phyloP scores from a whole-genome alignment of 2,113 vertebrate species.

The Pteropus alecto region DNA sequence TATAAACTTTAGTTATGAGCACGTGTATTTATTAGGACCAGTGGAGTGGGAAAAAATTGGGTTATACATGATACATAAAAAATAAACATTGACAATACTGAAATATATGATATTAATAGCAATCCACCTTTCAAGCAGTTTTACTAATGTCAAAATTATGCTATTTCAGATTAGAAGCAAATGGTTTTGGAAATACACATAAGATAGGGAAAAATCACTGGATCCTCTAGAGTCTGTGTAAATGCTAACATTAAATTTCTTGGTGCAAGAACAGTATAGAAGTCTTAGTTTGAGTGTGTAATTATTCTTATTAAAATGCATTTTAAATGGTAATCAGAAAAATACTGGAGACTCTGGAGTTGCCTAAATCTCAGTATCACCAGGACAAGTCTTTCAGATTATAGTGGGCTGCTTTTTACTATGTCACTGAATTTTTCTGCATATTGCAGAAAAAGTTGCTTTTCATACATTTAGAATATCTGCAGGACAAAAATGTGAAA shows the following conservation, averaged over 20 bases:
- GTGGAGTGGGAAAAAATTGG: not conserved
- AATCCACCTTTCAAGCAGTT: not conserved
- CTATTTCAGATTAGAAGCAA: slow-evolving; percentile 2
- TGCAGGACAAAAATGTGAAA: slow-evolving; percentile 2
- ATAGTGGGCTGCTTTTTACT: not conserved
- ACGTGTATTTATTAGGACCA: not conserved
- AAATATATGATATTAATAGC: not conserved
- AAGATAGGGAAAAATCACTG: not conserved
- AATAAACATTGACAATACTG: not conserved
- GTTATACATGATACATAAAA: not conserved
- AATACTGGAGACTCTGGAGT: not conserved
- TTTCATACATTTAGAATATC: slow-evolving; percentile 31
- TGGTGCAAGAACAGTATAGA: not conserved
- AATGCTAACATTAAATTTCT: not conserved
- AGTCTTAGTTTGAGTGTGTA: not conserved
- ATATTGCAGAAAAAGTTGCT: slow-evolving; percentile 14
- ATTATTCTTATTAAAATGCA: slow-evolving; percentile 25
- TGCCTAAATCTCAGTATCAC: not conserved
- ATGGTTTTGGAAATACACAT: not conserved
- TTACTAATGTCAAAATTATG: not conserved
- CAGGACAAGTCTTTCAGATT: not conserved
- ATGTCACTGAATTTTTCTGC: slow-evolving; percentile 46
- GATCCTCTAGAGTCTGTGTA: not conserved
- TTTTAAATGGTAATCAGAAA: slow-evolving; percentile 27
- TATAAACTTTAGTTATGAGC: not conserved